These are phyloP conservation scores for Eudyptes chrysolophus DNA, from an alignment of 2,113 vertebrate genomes.

Conservation along the genomic window DNA sequence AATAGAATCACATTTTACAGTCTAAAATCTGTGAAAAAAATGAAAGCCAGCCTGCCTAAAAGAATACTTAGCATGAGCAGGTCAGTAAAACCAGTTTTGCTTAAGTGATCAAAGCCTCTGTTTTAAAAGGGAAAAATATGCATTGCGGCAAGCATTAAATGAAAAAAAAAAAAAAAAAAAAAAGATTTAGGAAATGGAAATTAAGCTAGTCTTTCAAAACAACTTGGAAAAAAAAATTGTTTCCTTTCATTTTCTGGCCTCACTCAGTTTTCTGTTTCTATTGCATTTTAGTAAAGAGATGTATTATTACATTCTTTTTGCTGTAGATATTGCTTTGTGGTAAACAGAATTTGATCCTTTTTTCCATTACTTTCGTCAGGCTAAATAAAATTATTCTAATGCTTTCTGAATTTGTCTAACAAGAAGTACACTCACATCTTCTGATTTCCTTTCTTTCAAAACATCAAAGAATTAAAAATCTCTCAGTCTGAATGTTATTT, in stretches of 20 bases:
- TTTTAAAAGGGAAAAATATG: not conserved
- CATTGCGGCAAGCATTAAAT: not conserved
- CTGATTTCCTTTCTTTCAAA: not conserved
- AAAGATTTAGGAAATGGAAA: not conserved
- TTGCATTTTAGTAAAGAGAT: not conserved
- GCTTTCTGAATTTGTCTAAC: not conserved
- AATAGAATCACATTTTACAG: not conserved
- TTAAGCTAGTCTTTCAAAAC: conserved; percentile 2
- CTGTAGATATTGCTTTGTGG: conserved; percentile 6
- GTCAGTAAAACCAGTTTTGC: not conserved
- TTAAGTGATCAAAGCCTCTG: not conserved
- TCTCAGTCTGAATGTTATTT: not conserved
- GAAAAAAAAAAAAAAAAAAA: not conserved
- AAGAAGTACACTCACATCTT: not conserved
- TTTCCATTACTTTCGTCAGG: not conserved
- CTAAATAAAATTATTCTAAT: not conserved
- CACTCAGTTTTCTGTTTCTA: not conserved
- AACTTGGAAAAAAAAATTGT: not conserved
- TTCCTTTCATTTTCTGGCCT: conserved; percentile 27
- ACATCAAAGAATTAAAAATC: not conserved
- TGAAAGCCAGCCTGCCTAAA: not conserved
- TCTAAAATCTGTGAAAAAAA: not conserved
- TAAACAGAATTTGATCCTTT: not conserved
- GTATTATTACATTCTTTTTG: conserved; percentile 14
- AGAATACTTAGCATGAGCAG: not conserved